phyloP scores from a whole-genome alignment of 2,113 vertebrate genomes.

The Zosterops japonicus region DNA sequence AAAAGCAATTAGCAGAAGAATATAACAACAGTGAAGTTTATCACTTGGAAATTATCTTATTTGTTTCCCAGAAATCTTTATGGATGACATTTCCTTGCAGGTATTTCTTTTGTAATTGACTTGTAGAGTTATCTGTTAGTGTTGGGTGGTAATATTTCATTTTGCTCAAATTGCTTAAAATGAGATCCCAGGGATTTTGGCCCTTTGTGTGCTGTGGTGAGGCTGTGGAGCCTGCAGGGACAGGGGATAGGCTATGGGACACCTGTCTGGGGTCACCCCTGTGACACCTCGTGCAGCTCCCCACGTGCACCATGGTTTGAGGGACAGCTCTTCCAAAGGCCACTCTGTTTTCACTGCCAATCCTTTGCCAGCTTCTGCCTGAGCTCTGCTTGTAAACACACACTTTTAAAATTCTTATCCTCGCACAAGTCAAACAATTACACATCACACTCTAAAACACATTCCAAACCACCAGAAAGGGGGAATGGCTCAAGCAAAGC shows the following conservation, averaged over 20 bases:
- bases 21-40: background rate
- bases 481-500: background rate
- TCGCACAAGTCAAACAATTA: background rate
- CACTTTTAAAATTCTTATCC: background rate
- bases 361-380: background rate
- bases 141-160: background rate
- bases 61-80: background rate
- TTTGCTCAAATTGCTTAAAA: background rate
- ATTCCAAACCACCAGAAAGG: background rate
- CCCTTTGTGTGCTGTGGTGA: background rate
- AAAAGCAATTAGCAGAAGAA: background rate
- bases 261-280: background rate
- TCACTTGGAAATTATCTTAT: background rate
- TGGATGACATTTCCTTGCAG: background rate
- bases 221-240: background rate
- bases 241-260: background rate
- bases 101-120: background rate
- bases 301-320: background rate
- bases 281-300: background rate
- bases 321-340: background rate
- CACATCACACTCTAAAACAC: background rate
- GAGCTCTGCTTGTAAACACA: background rate
- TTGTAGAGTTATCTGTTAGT: background rate
- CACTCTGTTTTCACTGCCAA: accelerated
- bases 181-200: background rate